Base-by-base conservation (phyloP, 35 echinoderm and acorn worm genomes). In the Ophiothrix spiculata region DNA sequence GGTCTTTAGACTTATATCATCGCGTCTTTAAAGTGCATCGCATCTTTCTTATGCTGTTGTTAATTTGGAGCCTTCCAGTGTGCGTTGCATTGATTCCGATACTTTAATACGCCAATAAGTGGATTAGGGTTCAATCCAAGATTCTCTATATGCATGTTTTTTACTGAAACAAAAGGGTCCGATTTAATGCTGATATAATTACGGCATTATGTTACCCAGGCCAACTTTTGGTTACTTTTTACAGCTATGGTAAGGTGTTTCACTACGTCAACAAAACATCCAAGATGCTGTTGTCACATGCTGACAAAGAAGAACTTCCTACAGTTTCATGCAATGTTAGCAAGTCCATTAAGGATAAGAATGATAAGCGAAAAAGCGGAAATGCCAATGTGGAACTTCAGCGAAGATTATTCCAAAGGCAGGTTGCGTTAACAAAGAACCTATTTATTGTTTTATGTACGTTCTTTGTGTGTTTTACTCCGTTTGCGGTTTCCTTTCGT, bases 381-480 rank as follows among this genome's bases (percentile, higher is more conserved):
- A 54, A 11, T 21, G 21, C 8, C 45, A 11, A 11, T 21, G 8
- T 11, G 21, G 8, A 54, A 21, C 8, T 54, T 21, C 45, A 54
- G 8, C 45, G 45, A 54, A 54, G 21, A 54, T 11, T 21, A 21
- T 54, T 21, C 8, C 21, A 8, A 54, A 8, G 88, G 39, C 82
- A 90, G 36, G 46, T 77, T 16, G 86, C 82, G 32, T 82, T 97
- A 39, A 97, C 90, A 0, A 97, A 97, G 39, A 92, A 97, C 37
- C 77, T 97, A 32, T 92, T 97, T 78, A 82, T 89, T 36, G 94
- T 97, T 1, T 90, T 97, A 2, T 92, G 90, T 41, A 86, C 79
- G 1, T 92, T 92, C 36, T 36, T 92, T 74, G 28, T 92, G 29
- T 92, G 94, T 77, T 69, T 92, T 21, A 88, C 91, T 8, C 94